Percentiles rank a stretch among this genome's conserved stretches.
Evolutionary conservation across 2,797 vertebrate species (phyloP).

Genomic region (Malurus splendens): DNA sequence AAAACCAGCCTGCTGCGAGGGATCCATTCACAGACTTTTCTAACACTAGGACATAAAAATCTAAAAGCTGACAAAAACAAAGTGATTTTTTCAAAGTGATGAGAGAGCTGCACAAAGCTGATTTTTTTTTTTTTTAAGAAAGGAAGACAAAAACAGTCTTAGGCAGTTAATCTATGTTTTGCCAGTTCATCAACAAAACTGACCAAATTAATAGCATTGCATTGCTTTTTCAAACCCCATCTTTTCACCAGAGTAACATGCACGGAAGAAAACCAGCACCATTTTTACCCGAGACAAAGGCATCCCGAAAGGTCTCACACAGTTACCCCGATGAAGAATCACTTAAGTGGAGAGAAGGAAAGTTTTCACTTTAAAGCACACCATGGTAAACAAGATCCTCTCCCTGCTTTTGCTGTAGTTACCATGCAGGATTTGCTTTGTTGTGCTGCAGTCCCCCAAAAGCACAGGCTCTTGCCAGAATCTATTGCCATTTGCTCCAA

Average conservation of each 20-base stretch:
- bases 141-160: neutral
- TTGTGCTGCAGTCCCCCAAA: neutral
- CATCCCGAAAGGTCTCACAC: neutral
- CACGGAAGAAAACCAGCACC: neutral
- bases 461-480: neutral
- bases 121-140: neutral
- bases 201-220: neutral
- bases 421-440: neutral
- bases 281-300: constrained; percentile 24
- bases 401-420: neutral
- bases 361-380: neutral
- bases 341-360: neutral
- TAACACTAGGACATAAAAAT: neutral
- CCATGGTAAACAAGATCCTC: neutral
- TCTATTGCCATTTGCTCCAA: constrained; percentile 33
- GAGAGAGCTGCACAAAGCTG: neutral
- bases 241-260: neutral
- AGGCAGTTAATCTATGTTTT: neutral
- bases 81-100: neutral
- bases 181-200: neutral
- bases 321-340: neutral
- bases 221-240: neutral
- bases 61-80: neutral
- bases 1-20: neutral
- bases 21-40: neutral